These are phyloP conservation scores for Plutomurus gul DNA, from an alignment of 1,140 invertebrate species.

Conservation along the genomic window DNA sequence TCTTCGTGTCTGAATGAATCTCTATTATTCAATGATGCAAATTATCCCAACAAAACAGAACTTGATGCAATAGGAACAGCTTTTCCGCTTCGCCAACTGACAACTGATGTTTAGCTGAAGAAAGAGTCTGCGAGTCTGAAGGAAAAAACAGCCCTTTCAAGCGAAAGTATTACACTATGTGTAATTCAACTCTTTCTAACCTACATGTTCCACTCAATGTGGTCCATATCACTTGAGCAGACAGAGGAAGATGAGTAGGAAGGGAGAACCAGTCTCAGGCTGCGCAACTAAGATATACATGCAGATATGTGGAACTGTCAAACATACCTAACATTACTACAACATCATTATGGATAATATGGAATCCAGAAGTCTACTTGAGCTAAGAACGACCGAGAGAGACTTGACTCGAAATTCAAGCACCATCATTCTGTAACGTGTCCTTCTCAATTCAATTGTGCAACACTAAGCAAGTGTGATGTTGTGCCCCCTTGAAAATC, in stretches of 20 bases:
- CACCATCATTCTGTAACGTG: not conserved
- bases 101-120: constrained; percentile 1
- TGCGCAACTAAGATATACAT: not conserved
- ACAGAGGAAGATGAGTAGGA: not conserved
- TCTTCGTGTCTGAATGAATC: constrained; percentile 17
- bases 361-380: constrained; percentile 20
- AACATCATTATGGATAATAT: not conserved
- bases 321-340: not conserved
- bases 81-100: constrained; percentile 6
- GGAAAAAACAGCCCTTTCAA: not conserved
- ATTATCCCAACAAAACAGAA: not conserved
- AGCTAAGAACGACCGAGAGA: not conserved
- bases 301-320: not conserved
- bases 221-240: constrained; percentile 20
- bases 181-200: not conserved
- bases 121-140: not conserved
- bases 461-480: constrained; percentile 12
- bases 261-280: not conserved
- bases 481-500: constrained; percentile 25
- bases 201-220: constrained; percentile 18
- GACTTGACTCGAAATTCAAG: not conserved
- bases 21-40: constrained; percentile 27
- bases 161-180: constrained; percentile 2
- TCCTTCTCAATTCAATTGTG: constrained; percentile 21
- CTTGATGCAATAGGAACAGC: constrained; percentile 1